Evolutionary conservation across 2,797 vertebrate genomes (phyloP).

Genomic region (Acanthurus lineatus): DNA sequence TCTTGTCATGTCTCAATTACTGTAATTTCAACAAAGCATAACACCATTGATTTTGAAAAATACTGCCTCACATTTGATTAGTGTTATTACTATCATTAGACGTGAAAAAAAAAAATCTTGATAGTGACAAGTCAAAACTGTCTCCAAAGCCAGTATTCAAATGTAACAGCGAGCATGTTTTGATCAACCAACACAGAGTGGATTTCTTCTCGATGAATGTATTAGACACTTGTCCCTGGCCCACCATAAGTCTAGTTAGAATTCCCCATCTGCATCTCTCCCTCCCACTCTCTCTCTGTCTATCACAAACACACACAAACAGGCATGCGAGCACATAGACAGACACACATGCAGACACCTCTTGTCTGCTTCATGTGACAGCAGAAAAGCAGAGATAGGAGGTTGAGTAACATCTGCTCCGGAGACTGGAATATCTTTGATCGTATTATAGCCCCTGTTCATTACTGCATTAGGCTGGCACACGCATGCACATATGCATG

Average conservation of each 20-base stretch:
- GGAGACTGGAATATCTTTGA: slow-evolving; percentile 77
- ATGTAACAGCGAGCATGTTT: slow-evolving; percentile 15
- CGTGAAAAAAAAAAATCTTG: slow-evolving; percentile 7
- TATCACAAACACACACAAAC: slow-evolving; percentile 13
- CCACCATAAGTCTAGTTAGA: slow-evolving; percentile 63
- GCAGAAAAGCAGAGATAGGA: slow-evolving; percentile 62
- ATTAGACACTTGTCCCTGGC: slow-evolving; percentile 47
- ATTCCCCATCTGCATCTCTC: slow-evolving; percentile 59
- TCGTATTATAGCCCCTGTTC: slow-evolving; percentile 75
- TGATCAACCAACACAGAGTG: slow-evolving; percentile 35
- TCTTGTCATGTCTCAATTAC: slow-evolving; percentile 5
- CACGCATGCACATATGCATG: slow-evolving; percentile 26
- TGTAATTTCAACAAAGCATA: slow-evolving; percentile 28
- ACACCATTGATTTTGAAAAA: slow-evolving; percentile 21
- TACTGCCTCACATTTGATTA: slow-evolving; percentile 5
- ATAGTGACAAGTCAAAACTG: slow-evolving; percentile 12
- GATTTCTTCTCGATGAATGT: slow-evolving; percentile 44
- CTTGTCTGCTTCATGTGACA: slow-evolving; percentile 76
- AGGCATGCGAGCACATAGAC: slow-evolving; percentile 28
- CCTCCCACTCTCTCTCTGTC: slow-evolving; percentile 19
- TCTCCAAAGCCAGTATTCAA: slow-evolving; percentile 16
- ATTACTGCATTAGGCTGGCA: slow-evolving; percentile 57
- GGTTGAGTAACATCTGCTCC: slow-evolving; percentile 80
- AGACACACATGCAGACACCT: slow-evolving; percentile 48
- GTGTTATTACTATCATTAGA: slow-evolving; percentile 11